phyloP scores from a whole-genome alignment of 2,797 vertebrate genomes.

The Phrynocephalus vlangalii region DNA sequence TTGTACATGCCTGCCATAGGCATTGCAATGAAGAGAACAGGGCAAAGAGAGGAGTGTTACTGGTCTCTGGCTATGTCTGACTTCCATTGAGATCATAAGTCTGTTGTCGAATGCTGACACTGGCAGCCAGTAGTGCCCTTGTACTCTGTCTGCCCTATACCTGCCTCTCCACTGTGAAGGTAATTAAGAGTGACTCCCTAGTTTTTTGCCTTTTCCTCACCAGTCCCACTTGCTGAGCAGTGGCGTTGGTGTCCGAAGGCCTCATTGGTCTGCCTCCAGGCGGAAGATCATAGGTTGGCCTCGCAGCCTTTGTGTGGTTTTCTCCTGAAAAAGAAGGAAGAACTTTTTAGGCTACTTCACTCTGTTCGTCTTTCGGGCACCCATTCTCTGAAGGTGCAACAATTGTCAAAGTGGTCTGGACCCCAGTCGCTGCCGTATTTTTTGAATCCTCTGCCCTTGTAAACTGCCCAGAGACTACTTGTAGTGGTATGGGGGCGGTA shows the following conservation, averaged over 20 bases:
- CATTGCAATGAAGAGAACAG: background rate
- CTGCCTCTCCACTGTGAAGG: background rate
- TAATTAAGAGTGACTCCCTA: background rate
- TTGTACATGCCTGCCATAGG: too few species aligned
- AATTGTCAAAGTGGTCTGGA: too few species aligned
- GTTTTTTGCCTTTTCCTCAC: background rate
- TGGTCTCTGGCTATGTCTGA: slow-evolving; percentile 3
- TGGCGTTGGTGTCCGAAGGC: background rate
- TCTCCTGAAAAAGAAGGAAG: background rate
- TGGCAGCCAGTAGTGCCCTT: background rate
- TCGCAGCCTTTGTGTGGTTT: too few species aligned
- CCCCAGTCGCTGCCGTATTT: background rate
- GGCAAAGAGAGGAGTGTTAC: slow-evolving; percentile 26
- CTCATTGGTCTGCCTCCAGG: background rate
- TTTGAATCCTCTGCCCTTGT: too few species aligned
- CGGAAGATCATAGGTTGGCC: background rate
- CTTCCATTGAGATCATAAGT: slow-evolving; percentile 7
- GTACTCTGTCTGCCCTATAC: background rate
- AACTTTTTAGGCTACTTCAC: background rate
- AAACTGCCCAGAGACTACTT: too few species aligned
- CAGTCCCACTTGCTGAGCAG: background rate
- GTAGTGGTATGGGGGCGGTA: too few species aligned
- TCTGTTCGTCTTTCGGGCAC: background rate
- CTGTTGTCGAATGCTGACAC: background rate
- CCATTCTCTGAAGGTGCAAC: background rate